Conservation (phyloP, 2,113 vertebrate genomes). For the Tragulus kanchil region DNA sequence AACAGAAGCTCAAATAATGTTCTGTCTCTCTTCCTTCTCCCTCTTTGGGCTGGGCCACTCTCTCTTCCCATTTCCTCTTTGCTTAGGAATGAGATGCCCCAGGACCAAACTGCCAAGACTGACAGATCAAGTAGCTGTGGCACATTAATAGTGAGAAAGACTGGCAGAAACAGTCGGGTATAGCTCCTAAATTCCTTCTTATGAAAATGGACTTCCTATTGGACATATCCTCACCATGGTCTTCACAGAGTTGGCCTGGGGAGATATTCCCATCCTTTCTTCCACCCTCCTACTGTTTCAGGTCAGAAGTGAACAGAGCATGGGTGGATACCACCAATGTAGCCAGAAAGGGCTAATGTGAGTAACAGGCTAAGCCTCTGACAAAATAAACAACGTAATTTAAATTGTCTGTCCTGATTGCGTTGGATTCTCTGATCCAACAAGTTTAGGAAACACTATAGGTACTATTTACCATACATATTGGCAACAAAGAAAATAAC, state of each 20-base stretch:
- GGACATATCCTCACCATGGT: background rate
- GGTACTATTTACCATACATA: background rate
- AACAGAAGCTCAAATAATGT: background rate
- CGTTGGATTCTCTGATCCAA: background rate
- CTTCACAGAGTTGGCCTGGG: background rate
- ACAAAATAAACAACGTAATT: conserved; percentile 8
- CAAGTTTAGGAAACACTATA: background rate
- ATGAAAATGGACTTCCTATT: background rate
- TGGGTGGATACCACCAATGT: background rate
- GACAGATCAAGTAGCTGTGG: background rate
- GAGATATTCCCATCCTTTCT: background rate
- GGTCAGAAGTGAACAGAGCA: conserved; percentile 4
- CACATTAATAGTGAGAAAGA: background rate
- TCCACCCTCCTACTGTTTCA: background rate
- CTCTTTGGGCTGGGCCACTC: background rate
- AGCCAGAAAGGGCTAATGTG: conserved; percentile 50
- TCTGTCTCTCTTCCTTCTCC: background rate
- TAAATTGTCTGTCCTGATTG: background rate
- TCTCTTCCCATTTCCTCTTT: background rate
- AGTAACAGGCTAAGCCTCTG: background rate
- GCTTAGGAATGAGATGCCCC: background rate
- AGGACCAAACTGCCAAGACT: background rate
- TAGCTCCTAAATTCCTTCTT: background rate
- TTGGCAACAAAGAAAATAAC: background rate
- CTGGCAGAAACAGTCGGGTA: background rate